A percentile compares a stretch with the other conserved stretches of the same genome.
Evolutionary conservation across 2,888 invertebrate species (phyloP).

Genomic region (Pseudococcus viburni): DNA sequence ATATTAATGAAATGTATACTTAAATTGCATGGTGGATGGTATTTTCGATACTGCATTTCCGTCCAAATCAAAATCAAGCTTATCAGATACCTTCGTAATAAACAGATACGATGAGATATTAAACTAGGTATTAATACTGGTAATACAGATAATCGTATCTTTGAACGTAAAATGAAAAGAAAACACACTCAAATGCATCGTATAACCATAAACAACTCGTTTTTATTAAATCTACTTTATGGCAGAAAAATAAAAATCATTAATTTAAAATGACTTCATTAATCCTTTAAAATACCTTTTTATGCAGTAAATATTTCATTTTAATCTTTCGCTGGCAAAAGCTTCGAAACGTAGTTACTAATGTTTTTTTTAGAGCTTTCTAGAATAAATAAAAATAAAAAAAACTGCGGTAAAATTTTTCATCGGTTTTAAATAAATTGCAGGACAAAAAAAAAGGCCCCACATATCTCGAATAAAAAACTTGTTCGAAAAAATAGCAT

Average conservation of each 20-base stretch:
- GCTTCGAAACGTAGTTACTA: constrained; percentile 45
- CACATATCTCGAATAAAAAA: constrained; percentile 9
- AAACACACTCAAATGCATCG: constrained; percentile 14
- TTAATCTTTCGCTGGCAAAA: constrained; percentile 50
- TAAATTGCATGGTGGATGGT: background rate
- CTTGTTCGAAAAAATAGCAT: constrained; percentile 20
- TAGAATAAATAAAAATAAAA: constrained; percentile 4
- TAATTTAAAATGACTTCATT: constrained; percentile 53
- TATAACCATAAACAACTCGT: constrained; percentile 5
- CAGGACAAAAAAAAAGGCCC: background rate
- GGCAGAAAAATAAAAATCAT: constrained; percentile 40
- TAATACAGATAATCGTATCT: background rate
- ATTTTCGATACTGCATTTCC: background rate
- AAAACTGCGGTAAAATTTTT: constrained; percentile 48
- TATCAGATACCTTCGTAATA: background rate
- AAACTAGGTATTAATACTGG: background rate
- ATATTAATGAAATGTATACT: constrained; percentile 11
- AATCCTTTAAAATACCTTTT: constrained; percentile 47
- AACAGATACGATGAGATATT: background rate
- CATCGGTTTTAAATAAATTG: constrained; percentile 46
- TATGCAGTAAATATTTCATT: constrained; percentile 40
- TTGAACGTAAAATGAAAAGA: background rate
- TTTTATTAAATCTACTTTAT: constrained; percentile 36
- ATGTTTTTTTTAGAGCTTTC: constrained; percentile 41
- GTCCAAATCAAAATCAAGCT: background rate